Evolutionary conservation across 2,888 invertebrate genomes (phyloP), one percentile per base, ranked within the genome.

Genomic region (Noctua fimbriata): DNA sequence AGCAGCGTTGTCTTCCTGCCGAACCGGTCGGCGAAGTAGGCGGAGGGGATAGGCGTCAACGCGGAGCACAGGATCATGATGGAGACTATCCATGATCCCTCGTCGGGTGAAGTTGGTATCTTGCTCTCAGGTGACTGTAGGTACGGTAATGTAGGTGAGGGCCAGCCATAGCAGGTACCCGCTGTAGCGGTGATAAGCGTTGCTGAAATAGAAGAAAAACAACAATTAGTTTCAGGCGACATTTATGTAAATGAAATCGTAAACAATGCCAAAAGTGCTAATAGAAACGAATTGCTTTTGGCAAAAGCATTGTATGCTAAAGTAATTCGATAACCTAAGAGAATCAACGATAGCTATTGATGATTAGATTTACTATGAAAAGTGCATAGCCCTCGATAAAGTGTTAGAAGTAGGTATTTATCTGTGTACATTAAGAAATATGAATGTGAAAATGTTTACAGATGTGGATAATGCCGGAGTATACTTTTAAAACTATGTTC

Each of bases 1-100:
- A 98, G 94, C 2, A 98, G 95, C n/a, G 97, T 97, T 24, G 96
- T 97, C 91, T 98, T 98, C n/a, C 98, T 96, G n/a, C 98, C 98
- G 81, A 97, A 96, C 82, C 96, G 95, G 92, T 98, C 98, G 71
- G 97, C 97, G 81, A 97, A 93, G 90, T 97, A 96, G 18, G 98
- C 98, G 14, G 97, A 97, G 36, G 97, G 94, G 21, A 98, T 92
- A 21, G 97, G 97, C 70, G 98, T 98, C 60, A 97, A 94, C 6
- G 97, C 97, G 1, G 97, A 97, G 87, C 98, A 98, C 70, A 98
- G 94, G 84, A 98, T 97, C 93, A 97, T 97, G 90, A 98, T 97
- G 66, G 98, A 97, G 1, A 97, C 97, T 92, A 98, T 97, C 97
- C 97, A 97, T 89, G 97, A 97, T 87, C 97, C 97, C 90, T 97